Evolutionary conservation across 2,113 vertebrate species (phyloP), one percentile per base, ranked within the genome.

Genomic region (Camelus bactrianus): DNA sequence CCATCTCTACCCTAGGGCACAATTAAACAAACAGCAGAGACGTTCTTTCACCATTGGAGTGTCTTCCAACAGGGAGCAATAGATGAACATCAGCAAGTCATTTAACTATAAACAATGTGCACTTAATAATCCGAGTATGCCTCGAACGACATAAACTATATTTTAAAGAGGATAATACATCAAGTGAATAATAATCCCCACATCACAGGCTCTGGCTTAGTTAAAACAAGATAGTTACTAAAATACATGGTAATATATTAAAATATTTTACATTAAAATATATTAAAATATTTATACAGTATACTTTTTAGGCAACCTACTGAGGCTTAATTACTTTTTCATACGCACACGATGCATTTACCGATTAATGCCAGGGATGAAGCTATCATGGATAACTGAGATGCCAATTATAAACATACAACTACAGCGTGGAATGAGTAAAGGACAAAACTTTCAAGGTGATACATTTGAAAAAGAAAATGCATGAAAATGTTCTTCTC

Each of bases 11-110:
- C 82, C 96, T 94, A 24, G 67, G 84, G 98, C 97, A 95, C 60
- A 98, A 95, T 98, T 98, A 98, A 95, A 93, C 62, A 97, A 97
- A 96, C 8, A 96, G 73, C 10, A 92, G 35, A 97, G 60, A 89
- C 96, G 96, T 85, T 72, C 54, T 97, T 97, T 91, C 46, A 96
- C 56, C 72, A 96, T 4, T 7, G 84, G 95, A 96, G 56, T n/a
- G 1, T 54, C 62, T 98, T 97, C 50, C 95, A 97, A 90, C 30
- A 58, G 87, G 91, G 81, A 98, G 69, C 0, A 97, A 98, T 95
- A 95, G 26, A 93, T 20, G 8, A 97, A 22, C 17, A 97, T 80
- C 35, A 93, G 87, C 60, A 98, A 98, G 13, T 89, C 58, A 86
- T 91, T 95, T 90, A 97, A 88, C 48, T 95, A 96, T 92, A 97